These are phyloP conservation scores for Eulemur mongoz DNA, from an alignment of 2,797 vertebrate genomes.

Conservation along the genomic window DNA sequence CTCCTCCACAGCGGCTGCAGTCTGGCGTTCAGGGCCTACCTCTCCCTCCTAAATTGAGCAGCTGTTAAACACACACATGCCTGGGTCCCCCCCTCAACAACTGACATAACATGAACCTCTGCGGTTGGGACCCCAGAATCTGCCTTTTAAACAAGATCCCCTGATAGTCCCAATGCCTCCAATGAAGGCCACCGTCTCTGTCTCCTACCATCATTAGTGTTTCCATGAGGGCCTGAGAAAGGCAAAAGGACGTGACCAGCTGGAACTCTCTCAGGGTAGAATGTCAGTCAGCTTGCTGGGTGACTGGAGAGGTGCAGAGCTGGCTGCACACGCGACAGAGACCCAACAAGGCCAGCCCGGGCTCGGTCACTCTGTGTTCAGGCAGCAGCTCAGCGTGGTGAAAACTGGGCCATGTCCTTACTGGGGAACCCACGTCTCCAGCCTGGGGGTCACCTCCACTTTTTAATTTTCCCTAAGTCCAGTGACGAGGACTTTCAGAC, in stretches of 20 bases:
- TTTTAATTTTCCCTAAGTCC: neutral
- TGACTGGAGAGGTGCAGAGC: neutral
- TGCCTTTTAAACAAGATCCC: neutral
- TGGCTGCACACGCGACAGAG: neutral
- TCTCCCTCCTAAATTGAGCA: neutral
- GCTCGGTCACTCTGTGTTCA: too few relatives aligned
- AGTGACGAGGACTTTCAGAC: neutral
- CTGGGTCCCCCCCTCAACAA: neutral
- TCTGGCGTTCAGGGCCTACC: too few relatives aligned
- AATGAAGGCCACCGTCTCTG: neutral
- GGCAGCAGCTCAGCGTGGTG: neutral
- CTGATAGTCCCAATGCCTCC: neutral
- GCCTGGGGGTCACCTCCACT: neutral
- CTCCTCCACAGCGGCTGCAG: accelerated
- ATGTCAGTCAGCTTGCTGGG: accelerated
- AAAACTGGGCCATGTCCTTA: neutral
- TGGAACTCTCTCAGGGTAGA: too few relatives aligned
- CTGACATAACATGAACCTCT: neutral
- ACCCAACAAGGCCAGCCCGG: neutral
- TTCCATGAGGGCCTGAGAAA: neutral
- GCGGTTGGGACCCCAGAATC: neutral
- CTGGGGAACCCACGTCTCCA: neutral
- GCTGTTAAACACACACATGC: neutral
- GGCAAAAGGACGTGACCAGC: too few relatives aligned
- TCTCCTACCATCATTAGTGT: too few relatives aligned